Evolutionary conservation across 2,888 invertebrate species (phyloP), one percentile per base, ranked within the genome.

Genomic region (Galerucella pusilla): DNA sequence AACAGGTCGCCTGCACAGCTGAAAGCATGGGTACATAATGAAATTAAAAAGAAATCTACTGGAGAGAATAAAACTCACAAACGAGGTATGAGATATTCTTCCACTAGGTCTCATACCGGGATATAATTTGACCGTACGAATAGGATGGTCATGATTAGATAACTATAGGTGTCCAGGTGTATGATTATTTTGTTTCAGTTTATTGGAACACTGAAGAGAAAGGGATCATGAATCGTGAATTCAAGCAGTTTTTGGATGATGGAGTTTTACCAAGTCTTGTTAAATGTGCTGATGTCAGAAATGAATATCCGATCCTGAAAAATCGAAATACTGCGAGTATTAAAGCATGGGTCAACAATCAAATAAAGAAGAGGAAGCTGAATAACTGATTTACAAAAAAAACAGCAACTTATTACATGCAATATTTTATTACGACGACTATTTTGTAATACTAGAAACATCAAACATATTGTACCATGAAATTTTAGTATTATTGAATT

Each of bases 251-350:
- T 63, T 63, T 63, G 63, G 63, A 63, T 63, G 63, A 63, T 63
- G 63, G 63, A 63, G 35, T 63, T 63, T 63, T 25, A 63, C 63
- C 63, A 35, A 63, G 63, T 42, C 28, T 63, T 28, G 63, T 63
- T 14, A 63, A 63, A 63, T 63, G 63, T 63, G 63, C 63, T 63
- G 63, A 63, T 63, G 63, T 63, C 28, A 63, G 63, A 63, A 63
- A 63, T 63, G 42, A 63, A 42, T 28, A 63, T 63, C 63, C 63
- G 42, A 25, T 63, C 63, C 63, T 63, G 14, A 28, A 63, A 42
- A 28, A 63, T 63, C 63, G 63, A 28, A 59, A 59, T 59, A 59
- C 60, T 59, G n/a, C 60, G 60, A 25, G 16, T 59, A 59, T 59
- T 20, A 59, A 59, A 59, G 60, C 60, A 59, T 59, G 60, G 60